Evolutionary conservation across 2,888 invertebrate species (phyloP).

Genomic region (Caenorhabditis plicata): DNA sequence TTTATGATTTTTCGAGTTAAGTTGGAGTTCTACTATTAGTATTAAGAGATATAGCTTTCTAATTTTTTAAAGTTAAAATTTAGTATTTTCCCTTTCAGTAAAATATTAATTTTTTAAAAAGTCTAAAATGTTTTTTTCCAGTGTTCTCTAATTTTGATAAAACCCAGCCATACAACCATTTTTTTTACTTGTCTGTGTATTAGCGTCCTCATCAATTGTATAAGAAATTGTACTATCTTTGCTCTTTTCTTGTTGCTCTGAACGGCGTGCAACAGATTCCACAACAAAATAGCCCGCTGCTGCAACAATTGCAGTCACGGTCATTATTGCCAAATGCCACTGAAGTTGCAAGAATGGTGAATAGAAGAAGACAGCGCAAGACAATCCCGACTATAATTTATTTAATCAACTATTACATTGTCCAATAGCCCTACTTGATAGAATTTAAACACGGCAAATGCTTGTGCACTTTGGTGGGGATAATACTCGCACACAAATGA

Average conservation of each 20-base stretch:
- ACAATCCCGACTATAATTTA: constrained; percentile 66
- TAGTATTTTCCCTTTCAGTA: too few species aligned
- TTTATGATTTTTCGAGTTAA: too few species aligned
- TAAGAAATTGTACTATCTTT: not conserved
- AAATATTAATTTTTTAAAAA: too few species aligned
- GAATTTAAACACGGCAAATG: constrained; percentile 96
- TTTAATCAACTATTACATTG: not conserved
- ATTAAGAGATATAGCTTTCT: too few species aligned
- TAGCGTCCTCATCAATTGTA: constrained; percentile 7
- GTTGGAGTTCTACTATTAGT: too few species aligned
- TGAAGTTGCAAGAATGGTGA: constrained; percentile 66
- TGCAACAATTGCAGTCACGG: constrained; percentile 41
- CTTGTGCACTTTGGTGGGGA: constrained; percentile 81
- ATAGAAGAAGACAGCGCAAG: constrained; percentile 68
- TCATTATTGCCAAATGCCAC: constrained; percentile 68
- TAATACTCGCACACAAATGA: constrained; percentile 87
- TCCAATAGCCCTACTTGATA: constrained; percentile 74
- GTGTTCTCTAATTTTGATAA: too few species aligned
- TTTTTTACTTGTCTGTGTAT: constrained; percentile 10
- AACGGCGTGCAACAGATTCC: constrained; percentile 14
- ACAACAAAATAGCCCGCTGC: constrained; percentile 35
- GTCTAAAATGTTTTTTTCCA: too few species aligned
- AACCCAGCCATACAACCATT: too few species aligned
- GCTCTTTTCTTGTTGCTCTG: too few species aligned
- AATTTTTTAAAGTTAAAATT: too few species aligned